phyloP scores from a whole-genome alignment of 1,140 invertebrate genomes.

The Orchestia grillus region DNA sequence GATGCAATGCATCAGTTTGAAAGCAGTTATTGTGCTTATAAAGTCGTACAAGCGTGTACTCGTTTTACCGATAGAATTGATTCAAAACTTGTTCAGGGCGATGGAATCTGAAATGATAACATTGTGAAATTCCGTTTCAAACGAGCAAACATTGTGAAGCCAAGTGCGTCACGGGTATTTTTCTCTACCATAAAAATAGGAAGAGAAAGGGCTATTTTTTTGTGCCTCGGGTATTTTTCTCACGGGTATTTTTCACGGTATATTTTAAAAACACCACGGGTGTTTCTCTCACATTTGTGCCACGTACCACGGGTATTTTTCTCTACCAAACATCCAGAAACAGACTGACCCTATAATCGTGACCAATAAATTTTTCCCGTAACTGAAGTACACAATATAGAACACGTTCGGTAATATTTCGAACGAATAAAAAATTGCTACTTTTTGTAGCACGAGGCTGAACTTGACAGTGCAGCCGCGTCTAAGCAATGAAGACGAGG shows the following conservation, averaged over 20 bases:
- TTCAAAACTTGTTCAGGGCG: no score
- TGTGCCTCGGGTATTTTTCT: no score
- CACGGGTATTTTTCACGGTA: no score
- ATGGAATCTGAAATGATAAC: neutral
- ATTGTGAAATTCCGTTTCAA: neutral
- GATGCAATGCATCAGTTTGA: no score
- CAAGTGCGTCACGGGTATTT: neutral
- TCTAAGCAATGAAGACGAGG: neutral
- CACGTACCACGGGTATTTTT: neutral
- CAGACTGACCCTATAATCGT: neutral
- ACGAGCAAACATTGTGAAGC: neutral
- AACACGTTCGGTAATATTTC: neutral
- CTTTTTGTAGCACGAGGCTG: neutral
- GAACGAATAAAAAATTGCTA: neutral
- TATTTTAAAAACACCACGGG: no score
- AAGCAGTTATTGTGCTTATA: no score
- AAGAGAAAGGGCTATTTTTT: no score
- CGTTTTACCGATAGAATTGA: no score
- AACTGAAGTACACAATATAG: neutral
- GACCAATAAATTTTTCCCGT: neutral
- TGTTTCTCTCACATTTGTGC: no score
- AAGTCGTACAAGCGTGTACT: no score
- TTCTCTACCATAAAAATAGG: neutral
- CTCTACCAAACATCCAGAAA: neutral
- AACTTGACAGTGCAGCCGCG: neutral